Base-by-base conservation (phyloP, 1,140 invertebrate species). In the Zophobas atratus region DNA sequence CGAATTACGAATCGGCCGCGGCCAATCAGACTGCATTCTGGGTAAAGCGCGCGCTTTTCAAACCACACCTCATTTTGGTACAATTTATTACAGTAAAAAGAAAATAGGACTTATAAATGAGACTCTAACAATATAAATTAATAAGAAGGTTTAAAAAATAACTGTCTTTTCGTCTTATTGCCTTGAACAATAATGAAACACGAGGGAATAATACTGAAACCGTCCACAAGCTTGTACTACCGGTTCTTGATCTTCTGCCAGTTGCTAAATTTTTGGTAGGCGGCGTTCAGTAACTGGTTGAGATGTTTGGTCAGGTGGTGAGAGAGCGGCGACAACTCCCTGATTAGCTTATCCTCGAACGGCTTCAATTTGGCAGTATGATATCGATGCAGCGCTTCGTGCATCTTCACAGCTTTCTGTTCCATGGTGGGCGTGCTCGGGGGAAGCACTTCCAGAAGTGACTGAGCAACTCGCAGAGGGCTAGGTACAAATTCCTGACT, bases 401-500 rank as follows among this genome's bases (percentile, higher is more conserved):
- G 94, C 93, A 97, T 97, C 82, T 92, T 92, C 33, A 92, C 89
- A 0, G 94, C 92, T 87, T 97, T 96, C 39, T 95, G 93, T 84
- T 96, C 93, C 6, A 94, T 86, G 70, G 92, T 90, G 46, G 92
- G 90, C 3, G 93, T 94, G 0, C 94, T 96, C 6, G 94, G 93
- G 57, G 97, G 88, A 99, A 98, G 86, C 96, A 96, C 36, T 92
- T 90, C 97, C 97, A 99, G 88, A 99, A 97, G 87, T 98, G 96
- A 75, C 94, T 91, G 3, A 99, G 86, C 53, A 99, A 88, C 88
- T 99, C 97, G 79, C 94, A 93, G 1, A 95, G 88, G 8, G 95
- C 95, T 6, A 93, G 89, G 88, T 98, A 98, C 39, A 97, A 88
- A 76, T 93, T 91, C 53, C 93, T 90, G 6, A 98, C 88, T 84